phyloP scores from a whole-genome alignment of 2,113 vertebrate genomes.

The Kryptolebias marmoratus region DNA sequence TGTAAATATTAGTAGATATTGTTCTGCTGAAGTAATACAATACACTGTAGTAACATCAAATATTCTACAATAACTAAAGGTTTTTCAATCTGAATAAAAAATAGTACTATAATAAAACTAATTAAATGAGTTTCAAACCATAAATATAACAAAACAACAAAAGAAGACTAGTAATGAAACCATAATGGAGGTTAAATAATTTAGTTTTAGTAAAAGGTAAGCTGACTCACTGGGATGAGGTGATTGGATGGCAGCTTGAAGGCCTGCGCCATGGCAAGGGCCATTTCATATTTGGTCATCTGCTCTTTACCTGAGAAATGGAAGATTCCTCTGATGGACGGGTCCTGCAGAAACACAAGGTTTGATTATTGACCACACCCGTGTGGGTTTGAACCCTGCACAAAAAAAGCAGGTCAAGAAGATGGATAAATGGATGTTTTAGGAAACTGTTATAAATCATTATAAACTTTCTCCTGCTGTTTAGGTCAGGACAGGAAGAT shows the following conservation, averaged over 20 bases:
- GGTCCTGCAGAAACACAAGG: constrained; percentile 79
- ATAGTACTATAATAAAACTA: too few relatives aligned
- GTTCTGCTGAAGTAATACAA: background rate
- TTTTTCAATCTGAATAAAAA: too few relatives aligned
- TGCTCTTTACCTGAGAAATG: constrained; percentile 95
- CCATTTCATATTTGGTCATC: constrained; percentile 98
- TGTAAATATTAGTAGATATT: too few relatives aligned
- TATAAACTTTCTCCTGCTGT: too few relatives aligned
- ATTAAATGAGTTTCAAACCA: too few relatives aligned
- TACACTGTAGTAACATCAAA: background rate
- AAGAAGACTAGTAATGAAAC: background rate
- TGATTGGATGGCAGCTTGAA: constrained; percentile 93
- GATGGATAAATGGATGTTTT: too few relatives aligned
- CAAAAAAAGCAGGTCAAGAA: too few relatives aligned
- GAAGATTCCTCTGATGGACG: constrained; percentile 89
- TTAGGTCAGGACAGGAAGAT: too few relatives aligned
- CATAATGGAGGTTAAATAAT: background rate
- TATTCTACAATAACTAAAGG: too few relatives aligned
- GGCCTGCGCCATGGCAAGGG: constrained; percentile 90
- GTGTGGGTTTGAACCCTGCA: too few relatives aligned
- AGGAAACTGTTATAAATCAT: too few relatives aligned
- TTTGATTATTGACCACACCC: background rate
- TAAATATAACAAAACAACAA: background rate
- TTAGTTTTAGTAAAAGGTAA: background rate
- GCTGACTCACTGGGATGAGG: constrained; percentile 86